Evolutionary conservation across 2,113 vertebrate species (phyloP), one percentile per base, ranked within the genome.

Genomic region (Sclerurus mexicanus): DNA sequence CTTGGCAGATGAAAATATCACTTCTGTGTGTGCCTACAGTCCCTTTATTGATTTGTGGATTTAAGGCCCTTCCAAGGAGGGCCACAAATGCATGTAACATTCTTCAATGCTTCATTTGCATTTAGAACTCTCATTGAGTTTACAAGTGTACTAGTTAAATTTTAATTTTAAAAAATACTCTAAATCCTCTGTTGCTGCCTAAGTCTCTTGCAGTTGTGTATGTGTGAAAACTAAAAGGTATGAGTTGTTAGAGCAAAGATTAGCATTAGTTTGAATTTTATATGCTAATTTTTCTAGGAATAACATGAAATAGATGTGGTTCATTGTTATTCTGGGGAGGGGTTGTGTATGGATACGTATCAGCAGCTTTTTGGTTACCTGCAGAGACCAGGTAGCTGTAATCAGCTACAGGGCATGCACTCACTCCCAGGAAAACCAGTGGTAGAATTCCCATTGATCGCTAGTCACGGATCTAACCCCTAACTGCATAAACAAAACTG

Each of bases 351-450:
- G 39, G 55, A 92, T 92, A 78, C 39, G 1, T 67, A 60, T 42
- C 81, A 93, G 69, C 64, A 94, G 35, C 66, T 17, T 63, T 82
- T 77, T 90, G 71, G 62, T 90, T 97, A 49, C 20, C n/a, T 93
- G 23, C 35, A 55, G 58, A 58, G 58, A 75, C 17, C 47, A 81
- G 18, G 33, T 73, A 74, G 62, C 69, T 30, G 8, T 76, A 52
- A 73, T 66, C 71, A 49, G 33, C 62, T 53, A 25, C 27, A 82
- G 64, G 13, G 20, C 53, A 44, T 23, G 30, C 9, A 39, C n/a
- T 78, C 19, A 7, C 52, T 78, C 50, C 71, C 49, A 66, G n/a
- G 71, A 78, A 90, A 68, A 60, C 37, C 14, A 64, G 0, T 72
- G 40, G 35, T 6, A 68, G 52, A 64, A 64, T 87, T 78, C 33